phyloP scores from a whole-genome alignment of 92 coral and sea anemone genomes.

The Siderastrea radians region DNA sequence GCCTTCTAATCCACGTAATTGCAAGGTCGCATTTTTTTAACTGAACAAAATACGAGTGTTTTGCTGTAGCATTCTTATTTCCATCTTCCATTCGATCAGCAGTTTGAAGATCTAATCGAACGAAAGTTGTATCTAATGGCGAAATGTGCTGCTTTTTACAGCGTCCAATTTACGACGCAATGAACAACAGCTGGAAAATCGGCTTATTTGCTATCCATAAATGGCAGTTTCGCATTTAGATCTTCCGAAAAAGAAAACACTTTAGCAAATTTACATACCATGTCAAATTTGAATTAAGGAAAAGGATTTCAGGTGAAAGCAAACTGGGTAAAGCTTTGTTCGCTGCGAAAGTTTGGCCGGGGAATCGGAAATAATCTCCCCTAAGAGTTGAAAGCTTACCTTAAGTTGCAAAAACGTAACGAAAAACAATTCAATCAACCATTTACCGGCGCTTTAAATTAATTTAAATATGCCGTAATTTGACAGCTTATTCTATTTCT shows the following conservation, averaged over 20 bases:
- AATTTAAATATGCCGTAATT: constrained; percentile 24
- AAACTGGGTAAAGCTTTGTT: not conserved
- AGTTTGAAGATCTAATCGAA: constrained; percentile 18
- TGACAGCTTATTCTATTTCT: constrained; percentile 15
- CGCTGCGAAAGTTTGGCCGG: not conserved
- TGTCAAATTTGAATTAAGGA: constrained; percentile 30
- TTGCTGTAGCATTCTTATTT: not conserved
- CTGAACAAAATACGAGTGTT: not conserved
- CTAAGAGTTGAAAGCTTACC: not conserved
- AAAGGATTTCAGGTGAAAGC: not conserved
- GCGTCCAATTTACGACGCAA: not conserved
- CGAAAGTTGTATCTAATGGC: constrained; percentile 36
- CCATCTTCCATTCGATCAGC: constrained; percentile 2
- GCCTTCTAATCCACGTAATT: not conserved
- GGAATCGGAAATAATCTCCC: constrained; percentile 18
- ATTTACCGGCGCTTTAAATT: constrained; percentile 31
- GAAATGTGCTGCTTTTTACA: constrained; percentile 26
- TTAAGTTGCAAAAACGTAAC: not conserved
- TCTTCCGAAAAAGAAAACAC: constrained; percentile 31
- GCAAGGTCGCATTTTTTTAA: not conserved
- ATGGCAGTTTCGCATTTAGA: constrained; percentile 36
- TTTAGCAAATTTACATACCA: constrained; percentile 27
- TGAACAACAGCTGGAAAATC: constrained; percentile 38
- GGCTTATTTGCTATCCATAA: constrained; percentile 43
- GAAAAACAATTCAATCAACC: constrained; percentile 34